phyloP scores from a whole-genome alignment of 2,888 invertebrate species.

The Pteria penguin region DNA sequence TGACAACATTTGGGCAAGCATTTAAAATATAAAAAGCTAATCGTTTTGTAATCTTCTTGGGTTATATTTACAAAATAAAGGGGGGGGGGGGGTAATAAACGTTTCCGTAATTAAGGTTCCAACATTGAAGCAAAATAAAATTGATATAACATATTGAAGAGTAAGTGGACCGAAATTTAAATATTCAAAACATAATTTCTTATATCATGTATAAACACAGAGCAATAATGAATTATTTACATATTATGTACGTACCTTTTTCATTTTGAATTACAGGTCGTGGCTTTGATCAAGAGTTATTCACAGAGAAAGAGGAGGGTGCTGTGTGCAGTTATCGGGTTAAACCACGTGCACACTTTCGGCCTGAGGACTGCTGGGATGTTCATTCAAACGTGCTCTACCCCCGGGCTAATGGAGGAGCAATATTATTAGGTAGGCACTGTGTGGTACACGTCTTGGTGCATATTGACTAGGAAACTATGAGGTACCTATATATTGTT shows the following conservation, averaged over 20 bases:
- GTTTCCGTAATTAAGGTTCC: too few species aligned
- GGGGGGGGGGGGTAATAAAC: too few species aligned
- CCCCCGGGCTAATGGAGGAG: constrained; percentile 60
- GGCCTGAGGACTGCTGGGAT: constrained; percentile 49
- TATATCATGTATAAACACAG: too few species aligned
- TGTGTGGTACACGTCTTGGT: too few species aligned
- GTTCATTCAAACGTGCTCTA: constrained; percentile 64
- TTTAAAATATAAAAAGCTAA: too few species aligned
- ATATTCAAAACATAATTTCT: not conserved
- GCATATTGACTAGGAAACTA: not conserved
- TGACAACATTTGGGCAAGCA: too few species aligned
- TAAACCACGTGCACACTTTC: constrained; percentile 45
- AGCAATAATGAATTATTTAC: not conserved
- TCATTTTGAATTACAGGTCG: constrained; percentile 63
- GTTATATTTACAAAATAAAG: too few species aligned
- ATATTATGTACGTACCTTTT: too few species aligned
- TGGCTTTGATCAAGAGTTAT: constrained; percentile 67
- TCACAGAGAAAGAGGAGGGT: constrained; percentile 66
- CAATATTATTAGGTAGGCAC: constrained; percentile 53
- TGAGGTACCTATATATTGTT: not conserved
- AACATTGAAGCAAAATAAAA: too few species aligned
- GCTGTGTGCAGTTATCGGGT: constrained; percentile 59
- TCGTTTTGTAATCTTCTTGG: too few species aligned
- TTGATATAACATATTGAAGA: too few species aligned
- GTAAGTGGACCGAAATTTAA: too few species aligned